phyloP scores from a whole-genome alignment of 2,113 vertebrate species.

The Chauna torquata region DNA sequence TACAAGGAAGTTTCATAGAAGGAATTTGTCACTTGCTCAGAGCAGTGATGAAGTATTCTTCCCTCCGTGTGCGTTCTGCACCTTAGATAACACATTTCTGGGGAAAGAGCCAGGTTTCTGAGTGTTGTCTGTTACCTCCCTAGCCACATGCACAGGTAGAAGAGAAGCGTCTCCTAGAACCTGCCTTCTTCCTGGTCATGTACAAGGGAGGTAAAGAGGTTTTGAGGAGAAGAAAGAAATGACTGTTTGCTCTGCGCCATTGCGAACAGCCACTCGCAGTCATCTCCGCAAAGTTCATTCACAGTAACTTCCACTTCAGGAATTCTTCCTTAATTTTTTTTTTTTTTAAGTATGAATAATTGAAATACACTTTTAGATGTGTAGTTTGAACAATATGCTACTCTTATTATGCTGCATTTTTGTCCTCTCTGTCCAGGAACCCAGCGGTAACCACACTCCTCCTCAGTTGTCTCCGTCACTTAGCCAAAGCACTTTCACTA shows the following conservation, averaged over 20 bases:
- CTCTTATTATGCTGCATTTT: constrained; percentile 60
- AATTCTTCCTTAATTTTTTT: not conserved
- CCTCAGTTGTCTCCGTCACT: constrained; percentile 96
- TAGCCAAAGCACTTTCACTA: constrained; percentile 93
- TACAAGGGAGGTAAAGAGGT: no score
- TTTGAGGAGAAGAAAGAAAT: not conserved
- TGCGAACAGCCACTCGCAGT: not conserved
- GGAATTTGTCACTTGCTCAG: not conserved
- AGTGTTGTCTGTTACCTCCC: not conserved
- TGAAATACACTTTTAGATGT: constrained; percentile 28
- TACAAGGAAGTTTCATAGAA: not conserved
- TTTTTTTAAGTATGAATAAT: constrained; percentile 7
- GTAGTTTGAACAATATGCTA: constrained; percentile 25
- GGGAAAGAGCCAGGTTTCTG: not conserved
- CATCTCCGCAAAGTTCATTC: not conserved
- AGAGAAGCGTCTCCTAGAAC: not conserved
- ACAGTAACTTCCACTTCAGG: not conserved
- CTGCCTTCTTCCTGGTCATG: not conserved
- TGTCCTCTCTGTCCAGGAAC: constrained; percentile 84
- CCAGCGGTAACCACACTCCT: constrained; percentile 95
- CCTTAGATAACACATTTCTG: not conserved
- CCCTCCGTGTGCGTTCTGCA: not conserved
- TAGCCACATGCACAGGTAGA: not conserved
- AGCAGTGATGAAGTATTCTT: not conserved
- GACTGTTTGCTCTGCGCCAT: not conserved